Conservation (phyloP, 2,888 invertebrate species). For the Papilio demoleus region DNA sequence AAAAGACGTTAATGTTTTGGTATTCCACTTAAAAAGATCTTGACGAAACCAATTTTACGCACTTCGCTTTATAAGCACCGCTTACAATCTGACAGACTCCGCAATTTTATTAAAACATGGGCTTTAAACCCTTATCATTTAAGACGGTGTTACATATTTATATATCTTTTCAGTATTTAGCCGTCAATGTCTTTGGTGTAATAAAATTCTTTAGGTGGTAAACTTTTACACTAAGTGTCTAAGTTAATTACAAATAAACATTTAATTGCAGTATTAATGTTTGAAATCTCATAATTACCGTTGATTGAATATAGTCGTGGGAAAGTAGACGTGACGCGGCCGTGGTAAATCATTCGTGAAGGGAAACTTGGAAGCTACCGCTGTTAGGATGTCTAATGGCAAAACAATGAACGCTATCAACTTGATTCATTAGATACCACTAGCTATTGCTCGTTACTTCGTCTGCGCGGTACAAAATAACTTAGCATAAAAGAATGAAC, state of each 20-base stretch:
- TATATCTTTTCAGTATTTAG: too few species aligned
- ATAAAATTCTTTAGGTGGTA: background rate
- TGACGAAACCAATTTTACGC: too few species aligned
- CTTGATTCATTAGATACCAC: background rate
- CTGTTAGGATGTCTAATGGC: slow-evolving; percentile 5
- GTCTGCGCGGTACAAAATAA: too few species aligned
- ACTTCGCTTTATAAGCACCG: too few species aligned
- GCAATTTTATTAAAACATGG: too few species aligned
- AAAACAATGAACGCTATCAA: background rate
- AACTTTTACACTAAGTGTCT: background rate
- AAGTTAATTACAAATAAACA: background rate
- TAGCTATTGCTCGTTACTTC: too few species aligned
- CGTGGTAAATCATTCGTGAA: slow-evolving; percentile 36
- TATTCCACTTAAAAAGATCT: too few species aligned
- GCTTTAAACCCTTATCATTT: too few species aligned
- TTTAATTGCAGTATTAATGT: slow-evolving; percentile 13
- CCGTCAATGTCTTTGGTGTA: background rate
- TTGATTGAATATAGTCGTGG: slow-evolving; percentile 28
- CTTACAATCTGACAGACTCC: too few species aligned
- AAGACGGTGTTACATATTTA: too few species aligned
- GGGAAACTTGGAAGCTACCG: slow-evolving; percentile 17
- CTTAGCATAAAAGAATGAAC: too few species aligned
- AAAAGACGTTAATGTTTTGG: too few species aligned
- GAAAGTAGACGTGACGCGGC: slow-evolving; percentile 20
- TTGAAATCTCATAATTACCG: slow-evolving; percentile 31